Evolutionary conservation across 2,888 invertebrate genomes (phyloP).

Genomic region (Mechanitis mazaeus): DNA sequence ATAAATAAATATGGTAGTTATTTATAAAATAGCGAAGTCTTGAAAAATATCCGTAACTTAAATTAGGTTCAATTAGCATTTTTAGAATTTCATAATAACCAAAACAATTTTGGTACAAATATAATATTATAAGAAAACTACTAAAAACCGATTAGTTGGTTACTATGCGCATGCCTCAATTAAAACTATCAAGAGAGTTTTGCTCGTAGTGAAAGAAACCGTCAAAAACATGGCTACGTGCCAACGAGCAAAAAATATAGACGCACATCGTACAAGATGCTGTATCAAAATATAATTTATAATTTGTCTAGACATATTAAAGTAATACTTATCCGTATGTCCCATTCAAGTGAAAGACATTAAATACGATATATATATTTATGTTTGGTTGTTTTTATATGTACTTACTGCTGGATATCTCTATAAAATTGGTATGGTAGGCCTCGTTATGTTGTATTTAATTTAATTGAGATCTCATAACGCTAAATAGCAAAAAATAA

Average conservation of each 20-base stretch:
- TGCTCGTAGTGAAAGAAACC: slow-evolving; percentile 43
- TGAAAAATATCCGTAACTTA: too few species aligned
- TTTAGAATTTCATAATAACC: slow-evolving; percentile 15
- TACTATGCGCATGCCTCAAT: slow-evolving; percentile 40
- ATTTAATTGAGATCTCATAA: too few species aligned
- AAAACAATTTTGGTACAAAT: slow-evolving; percentile 15
- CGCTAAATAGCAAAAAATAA: too few species aligned
- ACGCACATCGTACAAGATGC: slow-evolving; percentile 15
- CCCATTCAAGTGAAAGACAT: too few species aligned
- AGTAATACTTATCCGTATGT: not conserved
- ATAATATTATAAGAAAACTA: slow-evolving; percentile 17
- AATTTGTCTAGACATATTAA: slow-evolving; percentile 9
- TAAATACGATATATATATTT: not conserved
- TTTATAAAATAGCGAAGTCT: too few species aligned
- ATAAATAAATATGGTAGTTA: too few species aligned
- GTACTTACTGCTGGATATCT: too few species aligned
- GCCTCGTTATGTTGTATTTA: too few species aligned
- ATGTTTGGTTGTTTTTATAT: not conserved
- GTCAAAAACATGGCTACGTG: slow-evolving; percentile 46
- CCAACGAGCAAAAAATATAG: slow-evolving; percentile 42
- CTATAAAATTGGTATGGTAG: too few species aligned
- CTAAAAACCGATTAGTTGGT: slow-evolving; percentile 23
- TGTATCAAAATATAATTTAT: slow-evolving; percentile 16
- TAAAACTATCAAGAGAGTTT: slow-evolving; percentile 43
- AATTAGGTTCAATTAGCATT: not conserved